Evolutionary conservation across 2,888 invertebrate species (phyloP), one percentile per base, ranked within the genome.

Genomic region (Anoncus sp.): DNA sequence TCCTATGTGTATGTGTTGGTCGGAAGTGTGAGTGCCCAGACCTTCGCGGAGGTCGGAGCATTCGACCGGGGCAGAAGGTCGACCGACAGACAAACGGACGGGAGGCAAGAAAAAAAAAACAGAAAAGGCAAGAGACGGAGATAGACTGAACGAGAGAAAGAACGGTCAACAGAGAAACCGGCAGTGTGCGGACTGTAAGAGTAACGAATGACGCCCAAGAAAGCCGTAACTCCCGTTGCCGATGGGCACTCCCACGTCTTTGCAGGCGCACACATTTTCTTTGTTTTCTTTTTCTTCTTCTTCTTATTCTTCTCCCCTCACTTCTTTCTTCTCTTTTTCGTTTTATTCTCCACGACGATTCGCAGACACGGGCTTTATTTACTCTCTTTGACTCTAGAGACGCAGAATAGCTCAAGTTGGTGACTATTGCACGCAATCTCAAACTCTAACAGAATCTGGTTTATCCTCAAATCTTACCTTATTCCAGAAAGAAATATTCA

Each of bases 161-260:
- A 43, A 43, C 5, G 43, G 55, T 60, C 35, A 16, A 70, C 20
- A 16, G 24, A 55, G 62, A 47, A 51, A 38, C 40, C 67, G 75
- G 20, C 81, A 69, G 75, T 80, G 78, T 74, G 74, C 63, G 62
- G 79, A 81, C 75, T 79, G 81, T 81, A 81, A 85, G 83, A 84
- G 84, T 87, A 87, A 88, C 84, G 84, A 87, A 89, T 84, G 86
- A 84, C 83, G 81, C 69, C 77, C 78, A 77, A 77, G 82, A 85
- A 83, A 84, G 84, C 80, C 85, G 85, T 88, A 87, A 87, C 85
- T 88, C 83, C 79, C 65, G 47, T 80, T 83, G 84, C 80, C 86
- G 84, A 88, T 86, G 86, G 85, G 80, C 84, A 84, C 85, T 85
- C 85, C 85, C 84, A 87, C 86, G 85, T 84, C 82, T 84, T 69